These are phyloP conservation scores for Dendrocopos noguchii DNA, from an alignment of 2,113 vertebrate species.

Conservation along the genomic window DNA sequence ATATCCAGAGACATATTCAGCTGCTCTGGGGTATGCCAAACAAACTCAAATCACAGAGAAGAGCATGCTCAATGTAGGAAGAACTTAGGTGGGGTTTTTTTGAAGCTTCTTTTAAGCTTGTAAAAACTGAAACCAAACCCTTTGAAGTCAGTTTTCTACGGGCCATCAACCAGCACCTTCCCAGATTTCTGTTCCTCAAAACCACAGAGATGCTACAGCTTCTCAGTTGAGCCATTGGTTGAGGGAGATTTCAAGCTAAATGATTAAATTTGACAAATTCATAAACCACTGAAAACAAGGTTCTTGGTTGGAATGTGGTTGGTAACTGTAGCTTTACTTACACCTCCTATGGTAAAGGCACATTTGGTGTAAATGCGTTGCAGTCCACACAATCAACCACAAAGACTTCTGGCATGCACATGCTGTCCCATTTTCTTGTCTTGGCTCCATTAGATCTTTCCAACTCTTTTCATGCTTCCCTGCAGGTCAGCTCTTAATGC, in stretches of 20 bases:
- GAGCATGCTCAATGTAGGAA: background rate
- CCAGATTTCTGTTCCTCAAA: background rate
- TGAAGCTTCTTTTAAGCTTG: background rate
- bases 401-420: background rate
- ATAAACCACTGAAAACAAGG: background rate
- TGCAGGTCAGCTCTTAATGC: background rate
- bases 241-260: conserved; percentile 13
- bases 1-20: background rate
- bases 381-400: conserved; percentile 37
- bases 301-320: background rate
- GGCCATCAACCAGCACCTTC: background rate
- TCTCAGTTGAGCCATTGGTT: conserved; percentile 11
- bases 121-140: background rate
- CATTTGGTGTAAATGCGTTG: conserved; percentile 35
- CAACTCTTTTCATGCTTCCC: background rate
- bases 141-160: background rate
- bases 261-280: conserved; percentile 27
- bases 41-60: background rate
- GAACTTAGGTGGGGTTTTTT: background rate
- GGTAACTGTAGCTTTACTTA: conserved; percentile 41
- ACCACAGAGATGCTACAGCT: background rate
- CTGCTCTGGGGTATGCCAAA: background rate
- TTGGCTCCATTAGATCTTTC: background rate
- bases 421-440: background rate
- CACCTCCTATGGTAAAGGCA: conserved; percentile 5